These are phyloP conservation scores for Dascyllus trimaculatus DNA, from an alignment of 2,113 vertebrate species.

Conservation along the genomic window DNA sequence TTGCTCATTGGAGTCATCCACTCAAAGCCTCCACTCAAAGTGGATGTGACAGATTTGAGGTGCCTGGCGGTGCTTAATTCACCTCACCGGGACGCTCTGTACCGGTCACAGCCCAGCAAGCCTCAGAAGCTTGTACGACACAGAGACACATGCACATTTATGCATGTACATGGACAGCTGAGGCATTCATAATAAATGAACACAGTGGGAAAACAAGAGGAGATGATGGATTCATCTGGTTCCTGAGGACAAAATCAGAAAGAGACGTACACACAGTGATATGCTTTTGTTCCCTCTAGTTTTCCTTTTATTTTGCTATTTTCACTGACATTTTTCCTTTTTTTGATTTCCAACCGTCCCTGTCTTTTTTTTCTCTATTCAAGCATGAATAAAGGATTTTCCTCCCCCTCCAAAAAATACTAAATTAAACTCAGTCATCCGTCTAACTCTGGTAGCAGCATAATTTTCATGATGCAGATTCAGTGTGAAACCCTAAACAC, in stretches of 20 bases:
- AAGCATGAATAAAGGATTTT: background rate
- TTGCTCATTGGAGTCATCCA: slow-evolving; percentile 17
- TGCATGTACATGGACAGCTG: slow-evolving; percentile 30
- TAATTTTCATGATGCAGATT: slow-evolving; percentile 25
- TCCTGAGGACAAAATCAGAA: background rate
- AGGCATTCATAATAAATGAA: slow-evolving; percentile 40
- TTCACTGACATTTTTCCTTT: background rate
- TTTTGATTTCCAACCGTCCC: background rate
- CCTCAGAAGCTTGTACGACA: slow-evolving; percentile 20
- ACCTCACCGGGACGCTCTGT: slow-evolving; percentile 31
- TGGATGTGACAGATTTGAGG: slow-evolving; percentile 51
- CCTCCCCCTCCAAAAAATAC: background rate
- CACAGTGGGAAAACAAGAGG: slow-evolving; percentile 27
- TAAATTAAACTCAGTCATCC: background rate
- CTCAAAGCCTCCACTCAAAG: slow-evolving; percentile 15
- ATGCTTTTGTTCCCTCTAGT: background rate
- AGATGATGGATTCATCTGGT: slow-evolving; percentile 11
- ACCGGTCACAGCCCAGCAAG: slow-evolving; percentile 24
- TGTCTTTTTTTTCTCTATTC: slow-evolving; percentile 1
- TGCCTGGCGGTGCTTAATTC: slow-evolving; percentile 56
- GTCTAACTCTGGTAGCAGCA: background rate
- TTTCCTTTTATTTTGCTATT: background rate
- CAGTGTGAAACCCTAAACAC: slow-evolving; percentile 40
- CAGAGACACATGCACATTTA: slow-evolving; percentile 20
- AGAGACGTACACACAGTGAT: background rate